Percentiles rank a stretch among this genome's conserved stretches.
Evolutionary conservation across 2,113 vertebrate species (phyloP).

Genomic region (Genyomyrus donnyi): DNA sequence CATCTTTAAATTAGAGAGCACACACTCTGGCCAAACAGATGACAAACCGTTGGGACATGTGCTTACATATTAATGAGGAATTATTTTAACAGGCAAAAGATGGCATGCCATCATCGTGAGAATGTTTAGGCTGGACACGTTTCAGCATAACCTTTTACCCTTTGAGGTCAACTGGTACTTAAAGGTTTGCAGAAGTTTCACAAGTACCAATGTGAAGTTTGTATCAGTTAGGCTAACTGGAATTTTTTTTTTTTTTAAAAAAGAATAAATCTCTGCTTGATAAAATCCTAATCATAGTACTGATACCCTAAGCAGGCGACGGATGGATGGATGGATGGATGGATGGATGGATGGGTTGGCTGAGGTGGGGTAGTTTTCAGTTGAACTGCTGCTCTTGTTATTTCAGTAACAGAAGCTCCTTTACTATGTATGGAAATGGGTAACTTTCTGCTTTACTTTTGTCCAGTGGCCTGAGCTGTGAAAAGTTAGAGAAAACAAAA

Average conservation of each 20-base stretch:
- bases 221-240: not conserved
- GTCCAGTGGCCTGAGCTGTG: conserved; percentile 7
- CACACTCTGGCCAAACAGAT: conserved; percentile 46
- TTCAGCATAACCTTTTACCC: conserved; percentile 32
- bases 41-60: conserved; percentile 59
- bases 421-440: not conserved
- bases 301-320: not conserved
- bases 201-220: not conserved
- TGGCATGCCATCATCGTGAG: conserved; percentile 62
- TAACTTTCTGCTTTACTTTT: not conserved
- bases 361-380: not conserved
- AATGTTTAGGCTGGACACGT: conserved; percentile 61
- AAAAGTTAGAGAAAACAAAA: conserved; percentile 62
- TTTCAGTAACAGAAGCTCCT: not conserved
- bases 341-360: not conserved
- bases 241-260: not conserved
- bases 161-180: not conserved
- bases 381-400: not conserved
- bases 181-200: not conserved
- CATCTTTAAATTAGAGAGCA: conserved; percentile 18
- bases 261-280: not conserved
- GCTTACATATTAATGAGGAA: conserved; percentile 63
- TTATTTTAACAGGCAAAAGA: conserved; percentile 60
- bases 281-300: not conserved
- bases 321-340: not conserved